Evolutionary conservation across 2,888 invertebrate species (phyloP).

Genomic region (Yponomeuta sedellus): DNA sequence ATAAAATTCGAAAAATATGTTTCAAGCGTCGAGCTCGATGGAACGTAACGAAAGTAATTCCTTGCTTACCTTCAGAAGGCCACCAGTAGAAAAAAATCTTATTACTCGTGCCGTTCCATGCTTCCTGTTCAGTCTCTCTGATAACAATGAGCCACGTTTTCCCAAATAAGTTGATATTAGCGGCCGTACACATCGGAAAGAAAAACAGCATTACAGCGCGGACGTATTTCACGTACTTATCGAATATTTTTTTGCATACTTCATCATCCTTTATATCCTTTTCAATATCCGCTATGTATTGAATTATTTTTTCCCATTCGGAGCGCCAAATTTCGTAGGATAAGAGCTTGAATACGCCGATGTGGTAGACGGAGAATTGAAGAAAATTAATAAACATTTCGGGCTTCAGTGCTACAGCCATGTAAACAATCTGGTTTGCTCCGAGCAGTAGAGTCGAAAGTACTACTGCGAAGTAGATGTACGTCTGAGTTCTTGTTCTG

Average conservation of each 20-base stretch:
- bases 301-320: slow-evolving; percentile 12
- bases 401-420: not conserved
- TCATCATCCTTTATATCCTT: slow-evolving; percentile 5
- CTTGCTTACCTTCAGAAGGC: slow-evolving; percentile 30
- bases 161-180: not conserved
- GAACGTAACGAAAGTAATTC: not conserved
- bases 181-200: not conserved
- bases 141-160: not conserved
- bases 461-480: slow-evolving; percentile 4
- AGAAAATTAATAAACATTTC: slow-evolving; percentile 9
- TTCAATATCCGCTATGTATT: slow-evolving; percentile 11
- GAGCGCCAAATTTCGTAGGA: not conserved
- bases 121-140: not conserved
- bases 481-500: not conserved
- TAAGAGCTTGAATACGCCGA: slow-evolving; percentile 14
- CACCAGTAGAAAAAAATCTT: slow-evolving; percentile 11
- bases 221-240: slow-evolving; percentile 14
- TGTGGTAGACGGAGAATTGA: slow-evolving; percentile 12
- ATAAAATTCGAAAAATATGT: too few species aligned
- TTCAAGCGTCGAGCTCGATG: too few species aligned
- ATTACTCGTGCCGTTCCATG: not conserved
- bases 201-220: slow-evolving; percentile 9
- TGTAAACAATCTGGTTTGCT: slow-evolving; percentile 1
- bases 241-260: slow-evolving; percentile 2
- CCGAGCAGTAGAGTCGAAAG: not conserved